Percentiles rank a stretch among this genome's conserved stretches.
Conservation (phyloP, 2,888 invertebrate genomes). For the Acleris laterana region DNA sequence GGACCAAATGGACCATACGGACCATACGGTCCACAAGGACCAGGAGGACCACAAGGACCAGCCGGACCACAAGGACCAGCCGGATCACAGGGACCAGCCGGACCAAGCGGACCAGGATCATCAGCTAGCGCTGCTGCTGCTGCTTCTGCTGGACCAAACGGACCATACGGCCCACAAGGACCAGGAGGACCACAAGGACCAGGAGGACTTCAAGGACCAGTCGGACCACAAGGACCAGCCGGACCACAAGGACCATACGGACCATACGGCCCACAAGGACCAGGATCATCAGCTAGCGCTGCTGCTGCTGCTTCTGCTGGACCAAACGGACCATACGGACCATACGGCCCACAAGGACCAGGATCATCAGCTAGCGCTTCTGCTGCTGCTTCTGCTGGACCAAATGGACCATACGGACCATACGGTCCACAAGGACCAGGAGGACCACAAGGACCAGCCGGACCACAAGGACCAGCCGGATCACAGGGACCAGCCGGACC, state of each 20-base stretch:
- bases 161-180: slow-evolving; percentile 11
- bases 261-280: too few relatives aligned
- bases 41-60: slow-evolving; percentile 9
- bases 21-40: slow-evolving; percentile 5
- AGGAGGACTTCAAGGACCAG: too few relatives aligned
- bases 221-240: too few relatives aligned
- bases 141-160: background rate
- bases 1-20: slow-evolving; percentile 12
- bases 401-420: slow-evolving; percentile 12
- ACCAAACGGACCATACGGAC: slow-evolving; percentile 22
- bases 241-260: too few relatives aligned
- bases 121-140: background rate
- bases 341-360: slow-evolving; percentile 5
- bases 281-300: too few relatives aligned
- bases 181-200: slow-evolving; percentile 25
- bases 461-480: too few relatives aligned
- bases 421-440: too few relatives aligned
- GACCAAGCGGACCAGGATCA: slow-evolving; percentile 5
- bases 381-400: background rate
- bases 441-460: too few relatives aligned
- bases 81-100: slow-evolving; percentile 7
- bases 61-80: background rate
- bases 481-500: too few relatives aligned
- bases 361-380: slow-evolving; percentile 1
- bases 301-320: too few relatives aligned